Evolutionary conservation across 2,113 vertebrate genomes (phyloP).

Genomic region (Solea senegalensis): DNA sequence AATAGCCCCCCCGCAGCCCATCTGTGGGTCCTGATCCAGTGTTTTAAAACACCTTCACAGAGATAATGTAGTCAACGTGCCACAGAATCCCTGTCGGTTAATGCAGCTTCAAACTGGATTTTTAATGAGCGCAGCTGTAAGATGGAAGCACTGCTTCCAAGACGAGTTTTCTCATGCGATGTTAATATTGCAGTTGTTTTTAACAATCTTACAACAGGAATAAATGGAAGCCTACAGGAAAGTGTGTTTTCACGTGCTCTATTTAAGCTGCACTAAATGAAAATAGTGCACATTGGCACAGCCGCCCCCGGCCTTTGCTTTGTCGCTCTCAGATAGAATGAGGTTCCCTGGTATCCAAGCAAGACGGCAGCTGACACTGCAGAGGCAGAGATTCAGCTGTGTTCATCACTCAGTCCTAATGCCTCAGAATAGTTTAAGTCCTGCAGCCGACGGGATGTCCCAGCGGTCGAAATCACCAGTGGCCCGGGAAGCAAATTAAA

Average conservation of each 20-base stretch:
- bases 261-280: slow-evolving; percentile 36
- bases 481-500: slow-evolving; percentile 76
- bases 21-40: too few relatives aligned
- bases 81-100: slow-evolving; percentile 38
- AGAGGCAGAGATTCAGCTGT: slow-evolving; percentile 50
- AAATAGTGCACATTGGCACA: slow-evolving; percentile 20
- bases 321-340: slow-evolving; percentile 50
- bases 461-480: slow-evolving; percentile 64
- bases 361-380: slow-evolving; percentile 71
- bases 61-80: slow-evolving; percentile 41
- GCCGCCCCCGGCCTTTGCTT: background rate
- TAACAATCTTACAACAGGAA: background rate
- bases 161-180: slow-evolving; percentile 11
- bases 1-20: too few relatives aligned
- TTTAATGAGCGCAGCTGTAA: slow-evolving; percentile 54
- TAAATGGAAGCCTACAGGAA: slow-evolving; percentile 21
- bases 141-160: slow-evolving; percentile 13
- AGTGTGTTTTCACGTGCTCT: slow-evolving; percentile 32
- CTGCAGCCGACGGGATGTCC: slow-evolving; percentile 73
- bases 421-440: slow-evolving; percentile 71
- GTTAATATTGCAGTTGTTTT: slow-evolving; percentile 14
- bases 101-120: slow-evolving; percentile 59
- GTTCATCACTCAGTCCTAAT: slow-evolving; percentile 45
- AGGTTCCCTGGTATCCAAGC: slow-evolving; percentile 42
- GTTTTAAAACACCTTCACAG: background rate